Percentiles rank a stretch among this genome's conserved stretches.
phyloP scores from a whole-genome alignment of 2,113 vertebrate species.

The Hiodon alosoides region DNA sequence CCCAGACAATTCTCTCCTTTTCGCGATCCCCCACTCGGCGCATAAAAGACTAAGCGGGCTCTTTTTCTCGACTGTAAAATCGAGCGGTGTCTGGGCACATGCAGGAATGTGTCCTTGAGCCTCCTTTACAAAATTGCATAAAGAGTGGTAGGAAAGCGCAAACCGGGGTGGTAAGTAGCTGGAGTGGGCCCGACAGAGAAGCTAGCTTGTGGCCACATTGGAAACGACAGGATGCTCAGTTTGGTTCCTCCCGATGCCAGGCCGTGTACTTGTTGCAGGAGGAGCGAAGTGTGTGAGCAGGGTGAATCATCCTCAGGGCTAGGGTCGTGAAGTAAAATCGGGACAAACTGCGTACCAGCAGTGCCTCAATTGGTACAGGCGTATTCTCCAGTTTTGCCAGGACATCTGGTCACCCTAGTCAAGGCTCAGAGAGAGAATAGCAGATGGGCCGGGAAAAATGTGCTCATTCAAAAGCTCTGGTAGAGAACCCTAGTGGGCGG shows the following conservation, averaged over 20 bases:
- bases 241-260: not conserved
- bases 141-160: not conserved
- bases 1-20: too few relatives aligned
- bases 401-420: not conserved
- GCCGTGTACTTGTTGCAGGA: not conserved
- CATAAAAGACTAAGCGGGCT: not conserved
- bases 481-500: not conserved
- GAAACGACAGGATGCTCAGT: not conserved
- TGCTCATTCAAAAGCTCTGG: not conserved
- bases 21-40: not conserved
- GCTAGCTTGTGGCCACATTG: not conserved
- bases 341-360: not conserved
- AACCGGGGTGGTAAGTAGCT: too few relatives aligned
- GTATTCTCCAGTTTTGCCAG: not conserved
- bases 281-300: not conserved
- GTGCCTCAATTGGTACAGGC: not conserved
- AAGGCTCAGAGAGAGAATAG: too few relatives aligned
- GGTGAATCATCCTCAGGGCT: too few relatives aligned
- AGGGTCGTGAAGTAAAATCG: too few relatives aligned
- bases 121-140: not conserved
- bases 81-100: not conserved
- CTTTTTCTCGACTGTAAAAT: not conserved
- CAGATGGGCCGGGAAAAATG: not conserved
- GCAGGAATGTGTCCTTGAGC: not conserved
- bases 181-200: too few relatives aligned